Evolutionary conservation across 2,888 invertebrate species (phyloP), one percentile per base, ranked within the genome.

Genomic region (Caenorhabditis sulstoni): DNA sequence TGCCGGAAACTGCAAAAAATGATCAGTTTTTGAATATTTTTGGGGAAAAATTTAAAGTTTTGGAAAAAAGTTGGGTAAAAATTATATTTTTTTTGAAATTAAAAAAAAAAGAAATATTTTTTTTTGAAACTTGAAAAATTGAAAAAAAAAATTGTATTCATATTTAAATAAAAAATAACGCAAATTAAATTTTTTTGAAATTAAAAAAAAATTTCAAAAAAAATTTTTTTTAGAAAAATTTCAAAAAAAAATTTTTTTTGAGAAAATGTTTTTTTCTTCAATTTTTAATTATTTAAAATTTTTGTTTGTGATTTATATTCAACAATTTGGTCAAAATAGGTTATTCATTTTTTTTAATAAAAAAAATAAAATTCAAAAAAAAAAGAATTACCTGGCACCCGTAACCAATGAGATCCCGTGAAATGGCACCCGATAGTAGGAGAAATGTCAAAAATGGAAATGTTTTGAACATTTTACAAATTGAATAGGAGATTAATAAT

Each of bases 1-100:
- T 3, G 83, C 71, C 0, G 83, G 59, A 22, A 83, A 75, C 81
- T 85, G 67, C 29, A 7, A 29, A 29, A 29, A 29, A 29, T 5
- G 7, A 29, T 5, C 3, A 5, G 29, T 29, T 29, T 29, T 3
- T 3, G 7, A 29, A 29, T 5, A 5, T 29, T 29, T 29, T 29
- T 29, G 29, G n/a, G n/a, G n/a, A 29, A 29, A 29, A 29, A 29
- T 29, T 29, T 29, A 7, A 29, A 29, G 7, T 29, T 29, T 29
- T 7, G 7, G 7, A 29, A 29, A 29, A 29, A 29, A 82, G 57
- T 12, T 35, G 45, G 16, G 16, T 14, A 20, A 1, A 45, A 49
- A 29, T 39, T 5, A 23, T 14, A 7, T 7, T 8, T 35, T 16
- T 35, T 8, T 52, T 49, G 3, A 2, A 12, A 8, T 50, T 50